Percentiles rank a stretch among this genome's conserved stretches.
Evolutionary conservation across 2,113 vertebrate species (phyloP).

Genomic region (Pluvialis apricaria): DNA sequence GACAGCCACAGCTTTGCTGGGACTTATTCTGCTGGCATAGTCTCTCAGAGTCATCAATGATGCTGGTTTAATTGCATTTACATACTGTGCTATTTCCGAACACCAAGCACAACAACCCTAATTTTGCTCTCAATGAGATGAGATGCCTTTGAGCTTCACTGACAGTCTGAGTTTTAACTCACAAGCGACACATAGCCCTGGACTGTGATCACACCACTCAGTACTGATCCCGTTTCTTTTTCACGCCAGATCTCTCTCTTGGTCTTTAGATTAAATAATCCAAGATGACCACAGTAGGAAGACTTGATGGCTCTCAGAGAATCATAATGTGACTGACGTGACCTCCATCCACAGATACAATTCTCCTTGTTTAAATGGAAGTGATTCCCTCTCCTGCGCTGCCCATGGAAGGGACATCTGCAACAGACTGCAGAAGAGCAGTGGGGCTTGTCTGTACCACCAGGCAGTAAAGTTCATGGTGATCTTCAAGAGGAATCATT

Average conservation of each 20-base stretch:
- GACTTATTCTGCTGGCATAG: neutral
- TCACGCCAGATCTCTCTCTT: neutral
- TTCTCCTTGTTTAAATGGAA: neutral
- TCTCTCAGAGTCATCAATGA: neutral
- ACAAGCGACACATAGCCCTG: neutral
- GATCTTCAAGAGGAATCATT: neutral
- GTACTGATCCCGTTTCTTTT: neutral
- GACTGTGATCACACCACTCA: neutral
- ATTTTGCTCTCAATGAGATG: neutral
- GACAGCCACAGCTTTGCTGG: neutral
- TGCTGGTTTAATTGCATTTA: constrained; percentile 55
- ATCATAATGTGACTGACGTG: neutral
- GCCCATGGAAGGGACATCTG: neutral
- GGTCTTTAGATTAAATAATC: neutral
- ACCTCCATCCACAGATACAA: neutral
- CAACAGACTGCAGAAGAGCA: neutral
- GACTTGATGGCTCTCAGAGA: neutral
- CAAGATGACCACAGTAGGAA: fast-evolving
- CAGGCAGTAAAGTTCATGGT: neutral
- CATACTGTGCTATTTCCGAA: constrained; percentile 43
- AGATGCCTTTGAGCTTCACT: neutral
- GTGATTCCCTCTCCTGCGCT: neutral
- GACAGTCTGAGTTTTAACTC: constrained; percentile 5
- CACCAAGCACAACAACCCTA: neutral
- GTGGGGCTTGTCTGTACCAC: neutral